A percentile compares a stretch with the other conserved stretches of the same genome.
phyloP scores from a whole-genome alignment of 1,140 invertebrate species.

The Elymnias hypermnestra region DNA sequence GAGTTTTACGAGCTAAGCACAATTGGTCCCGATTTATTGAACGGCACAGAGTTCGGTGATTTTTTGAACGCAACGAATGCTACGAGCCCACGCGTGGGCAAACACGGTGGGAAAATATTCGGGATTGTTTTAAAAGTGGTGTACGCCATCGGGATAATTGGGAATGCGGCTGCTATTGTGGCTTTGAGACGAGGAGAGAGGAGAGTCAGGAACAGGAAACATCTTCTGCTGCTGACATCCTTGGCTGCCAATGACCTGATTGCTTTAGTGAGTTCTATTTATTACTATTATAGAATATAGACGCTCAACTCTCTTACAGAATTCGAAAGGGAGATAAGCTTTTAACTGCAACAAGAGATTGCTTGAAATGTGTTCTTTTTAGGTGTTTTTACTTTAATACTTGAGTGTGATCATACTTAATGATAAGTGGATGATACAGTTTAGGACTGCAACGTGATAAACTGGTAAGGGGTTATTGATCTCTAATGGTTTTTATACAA shows the following conservation, averaged over 20 bases:
- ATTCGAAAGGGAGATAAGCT: too few species aligned
- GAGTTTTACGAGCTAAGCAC: not conserved
- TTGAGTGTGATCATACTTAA: too few species aligned
- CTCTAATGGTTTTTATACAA: too few species aligned
- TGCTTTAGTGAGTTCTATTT: conserved; percentile 84
- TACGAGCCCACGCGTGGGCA: not conserved
- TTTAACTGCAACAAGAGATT: too few species aligned
- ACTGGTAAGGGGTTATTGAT: too few species aligned
- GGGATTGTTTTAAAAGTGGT: conserved; percentile 36
- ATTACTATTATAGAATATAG: too few species aligned
- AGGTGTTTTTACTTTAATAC: too few species aligned
- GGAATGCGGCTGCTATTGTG: conserved; percentile 61
- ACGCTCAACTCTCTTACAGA: too few species aligned
- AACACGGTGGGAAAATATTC: not conserved
- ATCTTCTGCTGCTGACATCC: conserved; percentile 86
- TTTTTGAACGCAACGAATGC: not conserved
- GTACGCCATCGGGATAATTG: conserved; percentile 62
- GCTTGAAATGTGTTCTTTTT: too few species aligned
- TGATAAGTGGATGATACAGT: too few species aligned
- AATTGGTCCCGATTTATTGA: not conserved
- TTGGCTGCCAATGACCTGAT: conserved; percentile 87
- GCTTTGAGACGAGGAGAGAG: conserved; percentile 65
- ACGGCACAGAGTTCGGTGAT: not conserved
- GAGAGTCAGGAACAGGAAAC: conserved; percentile 85
- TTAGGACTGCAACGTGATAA: too few species aligned